A percentile compares a stretch with the other conserved stretches of the same genome.
Evolutionary conservation across 2,113 vertebrate species (phyloP).

Genomic region (Aramus guarauna): DNA sequence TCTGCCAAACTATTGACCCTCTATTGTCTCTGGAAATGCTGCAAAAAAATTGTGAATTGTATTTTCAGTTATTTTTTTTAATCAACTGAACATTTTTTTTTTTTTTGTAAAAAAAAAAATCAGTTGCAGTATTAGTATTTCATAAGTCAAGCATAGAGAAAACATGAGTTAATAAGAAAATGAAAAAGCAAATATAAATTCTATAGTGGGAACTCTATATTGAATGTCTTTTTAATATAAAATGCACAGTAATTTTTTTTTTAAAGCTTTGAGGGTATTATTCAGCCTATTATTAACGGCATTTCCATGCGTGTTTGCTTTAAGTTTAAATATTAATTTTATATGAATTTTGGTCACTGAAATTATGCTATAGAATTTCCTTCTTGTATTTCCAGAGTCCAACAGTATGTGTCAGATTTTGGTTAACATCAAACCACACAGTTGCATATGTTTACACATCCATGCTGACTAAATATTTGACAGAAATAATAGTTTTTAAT

Average conservation of each 20-base stretch:
- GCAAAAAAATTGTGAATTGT: not conserved
- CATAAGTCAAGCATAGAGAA: not conserved
- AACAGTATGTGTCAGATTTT: constrained; percentile 1
- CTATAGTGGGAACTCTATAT: not conserved
- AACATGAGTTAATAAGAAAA: not conserved
- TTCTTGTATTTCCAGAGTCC: constrained; percentile 17
- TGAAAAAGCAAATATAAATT: constrained; percentile 8
- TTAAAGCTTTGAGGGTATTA: not conserved
- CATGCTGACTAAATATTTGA: constrained; percentile 42
- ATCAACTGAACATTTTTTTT: not conserved
- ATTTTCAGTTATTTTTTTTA: not conserved
- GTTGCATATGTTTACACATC: constrained; percentile 44
- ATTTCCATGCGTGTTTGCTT: not conserved
- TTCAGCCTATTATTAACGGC: not conserved
- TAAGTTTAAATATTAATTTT: constrained; percentile 25
- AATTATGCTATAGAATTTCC: not conserved
- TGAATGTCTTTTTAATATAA: not conserved
- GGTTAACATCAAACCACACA: not conserved
- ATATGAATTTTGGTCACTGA: constrained; percentile 21
- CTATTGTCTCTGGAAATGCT: not conserved
- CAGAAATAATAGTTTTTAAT: constrained; percentile 44
- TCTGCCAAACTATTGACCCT: not conserved
- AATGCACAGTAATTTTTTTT: not conserved
- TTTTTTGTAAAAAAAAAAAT: not conserved
- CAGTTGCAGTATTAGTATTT: not conserved